Base-by-base conservation (phyloP, 2,113 vertebrate genomes). In the Cnemophilus loriae region DNA sequence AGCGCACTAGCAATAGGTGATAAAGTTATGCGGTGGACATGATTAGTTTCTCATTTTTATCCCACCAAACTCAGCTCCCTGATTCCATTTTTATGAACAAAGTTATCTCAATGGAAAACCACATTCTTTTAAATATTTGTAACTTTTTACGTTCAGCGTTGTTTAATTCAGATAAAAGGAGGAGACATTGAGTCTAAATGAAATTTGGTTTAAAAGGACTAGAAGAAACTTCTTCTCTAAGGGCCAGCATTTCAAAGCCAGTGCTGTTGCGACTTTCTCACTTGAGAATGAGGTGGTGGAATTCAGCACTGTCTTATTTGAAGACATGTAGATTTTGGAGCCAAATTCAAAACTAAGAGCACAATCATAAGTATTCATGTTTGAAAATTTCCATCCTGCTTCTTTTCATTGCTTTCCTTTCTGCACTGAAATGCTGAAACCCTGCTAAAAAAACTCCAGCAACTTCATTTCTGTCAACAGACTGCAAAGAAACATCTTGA, bases 131-230 rank as follows among this genome's bases (percentile, higher is more conserved):
- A 64, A 76, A 69, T 91, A 93, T 85, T 90, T 76, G 59, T 63
- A 84, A 78, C 49, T 71, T 89, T 74, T 68, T 27, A 84, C 71
- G 41, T 86, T 64, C 44, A 19, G 56, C 4, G 1, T 60, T 85
- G 19, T 88, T 94, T 87, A 53, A 87, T 56, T 92, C 68, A 86
- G 90, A 87, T 75, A 84, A 93, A 89, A 78, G 52, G 11, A 80
- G 76, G 73, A 90, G 88, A 84, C 92, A 37, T 8, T 0, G 0
- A 88, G 84, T 80, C 75, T 89, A 67, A 80, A 55, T 24, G 18
- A 77, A 89, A 80, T 26, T 5, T 2, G 5, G 10, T 50, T 76
- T 74, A 44, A 86, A 88, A 86, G 56, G 41, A 60, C 42, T n/a
- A 35, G 22, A 77, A 59, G 15, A 59, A 77, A 70, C 26, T 41